A percentile compares a stretch with the other conserved stretches of the same genome.
Conservation (phyloP, 1,140 invertebrate species). For the Acyrthosiphon pisum region DNA sequence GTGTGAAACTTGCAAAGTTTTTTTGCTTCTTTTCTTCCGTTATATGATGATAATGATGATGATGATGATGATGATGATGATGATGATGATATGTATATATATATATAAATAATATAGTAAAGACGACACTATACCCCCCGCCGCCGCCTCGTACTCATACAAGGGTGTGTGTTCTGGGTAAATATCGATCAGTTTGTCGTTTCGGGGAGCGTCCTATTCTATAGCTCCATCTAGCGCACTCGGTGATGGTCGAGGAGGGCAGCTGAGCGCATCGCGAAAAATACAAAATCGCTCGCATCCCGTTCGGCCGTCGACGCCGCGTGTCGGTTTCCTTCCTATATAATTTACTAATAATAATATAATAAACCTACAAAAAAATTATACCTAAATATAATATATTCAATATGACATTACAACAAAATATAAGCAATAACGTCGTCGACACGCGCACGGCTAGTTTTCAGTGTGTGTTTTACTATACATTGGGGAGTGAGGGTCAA, state of each 20-base stretch:
- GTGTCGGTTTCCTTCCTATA: background rate
- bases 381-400: background rate
- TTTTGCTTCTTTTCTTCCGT: background rate
- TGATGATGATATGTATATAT: background rate
- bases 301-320: conserved; percentile 57
- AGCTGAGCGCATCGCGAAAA: background rate
- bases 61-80: background rate
- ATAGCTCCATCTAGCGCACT: background rate
- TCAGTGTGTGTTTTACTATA: conserved; percentile 10
- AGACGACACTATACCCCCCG: background rate
- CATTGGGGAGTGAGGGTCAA: conserved; percentile 6
- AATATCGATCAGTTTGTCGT: background rate
- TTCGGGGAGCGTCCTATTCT: background rate
- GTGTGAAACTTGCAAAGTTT: background rate
- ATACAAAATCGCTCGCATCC: background rate
- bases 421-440: conserved; percentile 10
- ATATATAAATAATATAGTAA: background rate
- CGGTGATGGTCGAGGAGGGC: background rate
- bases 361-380: background rate
- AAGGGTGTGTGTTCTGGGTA: too few relatives aligned
- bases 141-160: too few relatives aligned
- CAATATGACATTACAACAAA: too few relatives aligned
- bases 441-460: conserved; percentile 36
- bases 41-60: background rate
- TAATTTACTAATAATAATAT: background rate